Conservation (phyloP, 2,113 vertebrate genomes). For the Cyanoderma ruficeps region DNA sequence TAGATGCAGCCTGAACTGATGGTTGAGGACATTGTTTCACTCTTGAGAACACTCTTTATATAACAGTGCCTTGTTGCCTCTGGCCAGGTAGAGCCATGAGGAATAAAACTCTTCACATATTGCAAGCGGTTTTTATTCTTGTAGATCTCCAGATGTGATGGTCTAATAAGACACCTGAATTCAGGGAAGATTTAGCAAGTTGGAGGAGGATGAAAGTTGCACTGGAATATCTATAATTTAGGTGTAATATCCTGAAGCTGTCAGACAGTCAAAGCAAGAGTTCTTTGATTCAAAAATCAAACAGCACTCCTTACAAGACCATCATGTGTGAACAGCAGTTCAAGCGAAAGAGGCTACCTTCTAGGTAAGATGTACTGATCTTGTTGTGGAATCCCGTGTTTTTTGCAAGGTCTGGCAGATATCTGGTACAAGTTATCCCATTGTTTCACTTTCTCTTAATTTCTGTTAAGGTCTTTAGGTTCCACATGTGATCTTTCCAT, state of each 20-base stretch:
- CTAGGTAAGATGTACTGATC: background rate
- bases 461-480: background rate
- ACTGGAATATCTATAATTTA: background rate
- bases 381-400: background rate
- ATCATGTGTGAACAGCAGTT: background rate
- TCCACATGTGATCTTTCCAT: background rate
- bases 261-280: background rate
- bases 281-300: constrained; percentile 23
- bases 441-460: background rate
- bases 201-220: background rate
- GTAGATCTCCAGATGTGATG: background rate
- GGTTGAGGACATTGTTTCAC: background rate
- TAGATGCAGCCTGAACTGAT: background rate
- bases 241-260: background rate
- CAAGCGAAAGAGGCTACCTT: background rate
- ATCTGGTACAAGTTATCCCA: background rate
- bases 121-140: background rate
- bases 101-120: background rate
- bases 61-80: background rate
- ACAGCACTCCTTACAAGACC: background rate
- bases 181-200: background rate
- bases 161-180: background rate
- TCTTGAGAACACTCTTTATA: background rate
- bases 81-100: background rate
- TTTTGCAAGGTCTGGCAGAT: background rate